Conservation (phyloP, 1,140 invertebrate species). For the Helicoverpa zea region DNA sequence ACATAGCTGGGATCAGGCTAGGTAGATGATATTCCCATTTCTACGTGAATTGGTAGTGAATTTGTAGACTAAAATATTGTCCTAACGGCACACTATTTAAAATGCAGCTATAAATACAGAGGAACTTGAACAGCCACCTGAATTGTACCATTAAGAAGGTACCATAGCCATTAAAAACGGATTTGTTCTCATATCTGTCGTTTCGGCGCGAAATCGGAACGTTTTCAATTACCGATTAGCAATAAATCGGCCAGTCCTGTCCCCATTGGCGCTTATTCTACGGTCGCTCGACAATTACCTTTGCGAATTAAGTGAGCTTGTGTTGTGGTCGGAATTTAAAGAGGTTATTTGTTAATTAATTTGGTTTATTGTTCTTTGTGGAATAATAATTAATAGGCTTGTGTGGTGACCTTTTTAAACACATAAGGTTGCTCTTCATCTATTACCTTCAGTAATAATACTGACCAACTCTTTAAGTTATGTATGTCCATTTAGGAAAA, state of each 20-base stretch:
- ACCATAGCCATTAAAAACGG: slow-evolving; percentile 35
- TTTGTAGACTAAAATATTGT: too few relatives aligned
- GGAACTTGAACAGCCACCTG: slow-evolving; percentile 22
- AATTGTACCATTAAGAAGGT: slow-evolving; percentile 8
- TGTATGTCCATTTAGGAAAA: too few relatives aligned
- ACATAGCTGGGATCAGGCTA: too few relatives aligned
- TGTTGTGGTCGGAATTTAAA: slow-evolving; percentile 31
- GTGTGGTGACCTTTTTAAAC: slow-evolving; percentile 5
- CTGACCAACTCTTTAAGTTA: too few relatives aligned
- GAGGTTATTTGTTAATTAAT: slow-evolving; percentile 22
- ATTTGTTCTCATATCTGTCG: slow-evolving; percentile 39
- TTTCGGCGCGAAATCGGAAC: slow-evolving; percentile 51
- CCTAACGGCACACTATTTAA: too few relatives aligned
- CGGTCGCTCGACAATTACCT: slow-evolving; percentile 34
- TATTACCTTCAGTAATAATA: background rate
- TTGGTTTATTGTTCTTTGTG: slow-evolving; percentile 2
- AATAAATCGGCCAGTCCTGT: slow-evolving; percentile 55
- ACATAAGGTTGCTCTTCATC: background rate
- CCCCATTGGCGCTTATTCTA: slow-evolving; percentile 16
- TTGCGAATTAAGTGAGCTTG: slow-evolving; percentile 15
- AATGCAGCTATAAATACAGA: slow-evolving; percentile 27
- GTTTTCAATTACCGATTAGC: slow-evolving; percentile 64
- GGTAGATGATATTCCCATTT: too few relatives aligned
- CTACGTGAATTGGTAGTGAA: too few relatives aligned
- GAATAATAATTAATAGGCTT: background rate